Evolutionary conservation across 2,113 vertebrate species (phyloP).

Genomic region (Uropsilus gracilis): DNA sequence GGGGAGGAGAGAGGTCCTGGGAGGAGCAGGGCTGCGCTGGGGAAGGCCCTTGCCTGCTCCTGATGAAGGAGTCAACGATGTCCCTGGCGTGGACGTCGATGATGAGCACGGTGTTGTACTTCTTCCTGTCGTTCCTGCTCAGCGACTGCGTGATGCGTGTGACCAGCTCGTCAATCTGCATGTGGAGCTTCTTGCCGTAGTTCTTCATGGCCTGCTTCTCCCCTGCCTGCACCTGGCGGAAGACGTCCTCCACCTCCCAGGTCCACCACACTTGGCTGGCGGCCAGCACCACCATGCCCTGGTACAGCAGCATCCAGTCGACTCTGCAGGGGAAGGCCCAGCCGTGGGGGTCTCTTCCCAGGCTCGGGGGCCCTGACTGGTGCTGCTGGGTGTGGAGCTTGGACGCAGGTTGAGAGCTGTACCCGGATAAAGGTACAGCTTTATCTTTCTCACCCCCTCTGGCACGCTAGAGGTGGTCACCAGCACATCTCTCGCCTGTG

Average conservation of each 20-base stretch:
- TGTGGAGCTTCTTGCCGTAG: conserved; percentile 93
- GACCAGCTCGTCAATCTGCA: conserved; percentile 94
- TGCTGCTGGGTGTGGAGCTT: not conserved
- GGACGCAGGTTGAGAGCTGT: too few relatives aligned
- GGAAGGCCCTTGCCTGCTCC: conserved; percentile 87
- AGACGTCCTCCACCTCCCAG: conserved; percentile 96
- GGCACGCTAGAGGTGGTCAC: too few relatives aligned
- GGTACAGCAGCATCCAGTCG: conserved; percentile 97
- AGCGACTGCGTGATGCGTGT: conserved; percentile 90
- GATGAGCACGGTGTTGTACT: conserved; percentile 96
- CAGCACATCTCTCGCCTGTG: too few relatives aligned
- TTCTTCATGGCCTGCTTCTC: conserved; percentile 93
- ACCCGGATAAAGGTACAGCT: too few relatives aligned
- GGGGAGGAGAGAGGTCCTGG: too few relatives aligned
- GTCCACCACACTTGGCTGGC: conserved; percentile 99
- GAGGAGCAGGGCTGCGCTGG: too few relatives aligned
- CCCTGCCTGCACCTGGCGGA: conserved; percentile 89
- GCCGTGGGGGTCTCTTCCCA: accelerated
- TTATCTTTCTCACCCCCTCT: too few relatives aligned
- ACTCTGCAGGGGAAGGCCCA: conserved; percentile 83
- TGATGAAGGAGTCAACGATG: conserved; percentile 94
- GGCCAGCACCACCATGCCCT: conserved; percentile 98
- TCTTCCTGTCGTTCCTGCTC: conserved; percentile 93
- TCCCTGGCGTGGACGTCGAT: conserved; percentile 97
- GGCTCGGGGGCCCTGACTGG: not conserved